These are phyloP conservation scores for Sarcoramphus papa DNA, from an alignment of 2,797 vertebrate genomes.

Conservation along the genomic window DNA sequence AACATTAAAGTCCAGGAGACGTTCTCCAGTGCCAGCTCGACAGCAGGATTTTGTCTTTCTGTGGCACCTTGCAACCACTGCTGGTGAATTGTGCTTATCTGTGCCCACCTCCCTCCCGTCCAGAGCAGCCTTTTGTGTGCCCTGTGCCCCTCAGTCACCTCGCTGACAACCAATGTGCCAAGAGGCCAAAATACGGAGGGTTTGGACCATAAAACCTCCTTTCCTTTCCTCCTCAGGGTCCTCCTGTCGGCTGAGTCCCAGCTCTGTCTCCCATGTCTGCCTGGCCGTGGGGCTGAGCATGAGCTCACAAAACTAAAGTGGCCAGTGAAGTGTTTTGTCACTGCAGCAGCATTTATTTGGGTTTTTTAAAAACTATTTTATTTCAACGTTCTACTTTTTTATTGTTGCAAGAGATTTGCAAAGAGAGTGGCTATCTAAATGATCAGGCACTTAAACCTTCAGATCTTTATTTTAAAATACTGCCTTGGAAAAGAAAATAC, in stretches of 20 bases:
- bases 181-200: accelerated
- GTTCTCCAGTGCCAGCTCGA: not conserved
- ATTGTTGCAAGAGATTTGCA: not conserved
- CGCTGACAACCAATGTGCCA: not conserved
- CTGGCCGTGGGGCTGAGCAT: not conserved
- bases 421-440: not conserved
- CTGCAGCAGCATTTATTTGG: not conserved
- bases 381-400: not conserved
- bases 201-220: not conserved
- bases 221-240: not conserved
- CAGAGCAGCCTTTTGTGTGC: not conserved
- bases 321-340: not conserved
- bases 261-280: not conserved
- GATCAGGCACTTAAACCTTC: not conserved
- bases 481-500: not conserved
- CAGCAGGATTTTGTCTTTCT: not conserved
- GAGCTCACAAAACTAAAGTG: not conserved
- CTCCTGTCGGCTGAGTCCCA: not conserved
- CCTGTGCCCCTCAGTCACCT: not conserved
- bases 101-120: not conserved
- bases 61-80: not conserved
- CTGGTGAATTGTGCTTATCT: not conserved
- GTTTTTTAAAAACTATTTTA: not conserved
- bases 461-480: not conserved
- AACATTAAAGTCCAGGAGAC: not conserved